phyloP scores from a whole-genome alignment of 1,140 invertebrate genomes.

The Pygmarrhopalites habei region DNA sequence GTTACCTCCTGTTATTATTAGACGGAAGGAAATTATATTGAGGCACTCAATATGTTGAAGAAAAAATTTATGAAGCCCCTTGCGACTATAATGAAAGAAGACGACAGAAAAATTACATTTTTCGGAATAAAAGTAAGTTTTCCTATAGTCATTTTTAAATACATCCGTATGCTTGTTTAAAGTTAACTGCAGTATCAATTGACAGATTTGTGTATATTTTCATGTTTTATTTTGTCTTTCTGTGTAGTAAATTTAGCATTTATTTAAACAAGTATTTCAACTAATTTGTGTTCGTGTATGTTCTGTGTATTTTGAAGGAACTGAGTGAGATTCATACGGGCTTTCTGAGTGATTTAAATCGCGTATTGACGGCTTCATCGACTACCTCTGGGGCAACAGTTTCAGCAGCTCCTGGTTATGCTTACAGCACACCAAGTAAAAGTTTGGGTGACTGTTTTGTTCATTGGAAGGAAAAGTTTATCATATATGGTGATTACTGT shows the following conservation, averaged over 20 bases:
- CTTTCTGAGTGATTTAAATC: conserved; percentile 76
- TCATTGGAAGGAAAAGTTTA: conserved; percentile 78
- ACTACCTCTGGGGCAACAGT: conserved; percentile 33
- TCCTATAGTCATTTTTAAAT: conserved; percentile 2
- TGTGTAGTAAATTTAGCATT: too few relatives aligned
- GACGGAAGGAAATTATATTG: conserved; percentile 94
- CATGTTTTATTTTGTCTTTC: too few relatives aligned
- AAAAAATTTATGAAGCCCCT: conserved; percentile 72
- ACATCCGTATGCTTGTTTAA: neutral
- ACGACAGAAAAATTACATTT: conserved; percentile 74
- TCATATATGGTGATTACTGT: conserved; percentile 93
- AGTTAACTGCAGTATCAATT: neutral
- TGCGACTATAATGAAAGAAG: conserved; percentile 59
- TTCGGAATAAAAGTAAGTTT: conserved; percentile 75
- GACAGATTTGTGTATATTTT: too few relatives aligned
- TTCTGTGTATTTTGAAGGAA: too few relatives aligned
- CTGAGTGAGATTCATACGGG: conserved; percentile 76
- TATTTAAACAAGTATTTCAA: too few relatives aligned
- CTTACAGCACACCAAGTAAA: conserved; percentile 47
- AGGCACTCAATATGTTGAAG: conserved; percentile 81
- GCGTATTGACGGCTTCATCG: conserved; percentile 42
- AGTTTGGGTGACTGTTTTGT: conserved; percentile 65
- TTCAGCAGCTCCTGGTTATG: conserved; percentile 45
- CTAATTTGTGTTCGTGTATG: too few relatives aligned
- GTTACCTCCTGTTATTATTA: too few relatives aligned